phyloP scores from a whole-genome alignment of 2,113 vertebrate genomes.

The Dipodomys merriami region DNA sequence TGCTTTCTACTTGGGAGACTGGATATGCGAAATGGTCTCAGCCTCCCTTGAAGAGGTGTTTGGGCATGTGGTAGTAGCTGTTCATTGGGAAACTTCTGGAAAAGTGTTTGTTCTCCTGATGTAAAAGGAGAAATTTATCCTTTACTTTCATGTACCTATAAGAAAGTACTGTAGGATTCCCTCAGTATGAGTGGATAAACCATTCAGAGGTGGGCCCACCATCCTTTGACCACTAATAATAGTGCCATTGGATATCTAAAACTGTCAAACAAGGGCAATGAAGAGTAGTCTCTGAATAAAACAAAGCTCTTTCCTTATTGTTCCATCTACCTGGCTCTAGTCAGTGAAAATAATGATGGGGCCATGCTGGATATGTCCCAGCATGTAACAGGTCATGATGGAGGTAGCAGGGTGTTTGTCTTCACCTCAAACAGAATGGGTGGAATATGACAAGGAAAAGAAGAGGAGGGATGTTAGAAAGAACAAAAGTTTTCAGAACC shows the following conservation, averaged over 20 bases:
- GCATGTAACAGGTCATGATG: neutral
- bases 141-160: neutral
- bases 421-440: neutral
- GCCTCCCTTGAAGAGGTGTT: neutral
- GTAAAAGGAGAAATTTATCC: conserved; percentile 5
- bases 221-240: neutral
- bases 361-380: neutral
- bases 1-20: neutral
- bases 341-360: neutral
- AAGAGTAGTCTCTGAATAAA: neutral
- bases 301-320: neutral
- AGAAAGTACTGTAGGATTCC: neutral
- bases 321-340: neutral
- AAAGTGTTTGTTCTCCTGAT: conserved; percentile 2
- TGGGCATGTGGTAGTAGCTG: neutral
- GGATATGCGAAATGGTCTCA: neutral
- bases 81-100: neutral
- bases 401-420: neutral
- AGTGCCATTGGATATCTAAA: neutral
- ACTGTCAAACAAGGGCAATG: neutral
- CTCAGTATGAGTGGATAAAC: neutral
- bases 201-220: neutral
- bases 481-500: conserved; percentile 15
- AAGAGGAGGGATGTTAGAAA: neutral
- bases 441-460: neutral